Conservation (phyloP, 2,888 invertebrate species). For the Tachina grossa region DNA sequence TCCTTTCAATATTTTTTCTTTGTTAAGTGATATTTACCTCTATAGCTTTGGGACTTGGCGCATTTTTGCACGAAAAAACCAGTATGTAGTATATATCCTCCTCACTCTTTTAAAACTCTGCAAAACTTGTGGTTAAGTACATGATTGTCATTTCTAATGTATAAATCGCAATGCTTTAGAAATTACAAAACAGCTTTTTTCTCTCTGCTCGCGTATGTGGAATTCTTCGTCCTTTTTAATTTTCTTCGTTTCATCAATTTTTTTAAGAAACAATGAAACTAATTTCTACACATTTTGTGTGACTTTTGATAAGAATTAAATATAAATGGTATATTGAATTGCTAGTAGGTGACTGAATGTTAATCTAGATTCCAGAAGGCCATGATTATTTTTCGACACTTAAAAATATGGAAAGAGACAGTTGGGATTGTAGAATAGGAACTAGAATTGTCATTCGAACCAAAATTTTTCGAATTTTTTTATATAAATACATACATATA, state of each 20-base stretch:
- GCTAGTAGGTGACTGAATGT: slow-evolving; percentile 7
- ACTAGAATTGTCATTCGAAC: no score
- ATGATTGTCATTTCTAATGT: background rate
- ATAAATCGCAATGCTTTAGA: slow-evolving; percentile 20
- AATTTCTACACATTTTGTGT: slow-evolving; percentile 57
- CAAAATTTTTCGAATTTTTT: no score
- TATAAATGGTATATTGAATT: slow-evolving; percentile 63
- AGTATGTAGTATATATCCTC: no score
- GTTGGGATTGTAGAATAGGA: no score
- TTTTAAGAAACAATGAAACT: slow-evolving; percentile 37
- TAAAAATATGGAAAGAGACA: no score
- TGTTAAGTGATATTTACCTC: no score
- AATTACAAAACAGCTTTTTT: slow-evolving; percentile 24
- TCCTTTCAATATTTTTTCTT: no score
- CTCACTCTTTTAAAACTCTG: slow-evolving; percentile 9
- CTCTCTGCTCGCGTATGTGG: background rate
- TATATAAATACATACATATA: no score
- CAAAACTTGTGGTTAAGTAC: no score
- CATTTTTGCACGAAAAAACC: no score
- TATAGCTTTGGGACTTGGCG: no score
- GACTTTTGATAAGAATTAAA: slow-evolving; percentile 70
- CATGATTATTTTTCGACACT: no score
- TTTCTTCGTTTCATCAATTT: slow-evolving; percentile 5
- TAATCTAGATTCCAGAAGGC: background rate
- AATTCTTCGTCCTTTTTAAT: slow-evolving; percentile 32